phyloP scores from a whole-genome alignment of 2,888 invertebrate genomes.

The Bombylius major region DNA sequence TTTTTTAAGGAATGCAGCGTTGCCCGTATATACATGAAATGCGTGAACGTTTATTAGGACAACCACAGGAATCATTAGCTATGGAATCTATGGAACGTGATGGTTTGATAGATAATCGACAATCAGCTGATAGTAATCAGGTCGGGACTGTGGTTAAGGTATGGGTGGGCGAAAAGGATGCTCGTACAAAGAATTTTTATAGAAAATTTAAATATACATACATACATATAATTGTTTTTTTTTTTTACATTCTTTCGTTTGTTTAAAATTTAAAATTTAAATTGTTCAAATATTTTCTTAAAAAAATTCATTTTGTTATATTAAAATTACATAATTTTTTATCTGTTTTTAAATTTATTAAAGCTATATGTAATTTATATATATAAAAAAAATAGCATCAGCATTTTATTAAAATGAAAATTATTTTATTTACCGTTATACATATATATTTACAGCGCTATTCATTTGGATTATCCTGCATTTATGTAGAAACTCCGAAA shows the following conservation, averaged over 20 bases:
- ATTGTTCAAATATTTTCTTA: too few species aligned
- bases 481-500: background rate
- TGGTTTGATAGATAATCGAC: slow-evolving; percentile 36
- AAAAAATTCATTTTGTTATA: too few species aligned
- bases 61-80: slow-evolving; percentile 52
- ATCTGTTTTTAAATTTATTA: too few species aligned
- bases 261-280: too few species aligned
- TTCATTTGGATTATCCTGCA: background rate
- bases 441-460: background rate
- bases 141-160: slow-evolving; percentile 85
- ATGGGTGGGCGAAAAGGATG: slow-evolving; percentile 35
- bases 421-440: too few species aligned
- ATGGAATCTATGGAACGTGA: slow-evolving; percentile 47
- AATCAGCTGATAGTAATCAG: slow-evolving; percentile 49
- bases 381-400: too few species aligned
- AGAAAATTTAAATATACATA: background rate
- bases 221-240: too few species aligned
- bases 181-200: slow-evolving; percentile 31
- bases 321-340: too few species aligned
- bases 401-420: too few species aligned
- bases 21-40: slow-evolving; percentile 89
- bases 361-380: too few species aligned
- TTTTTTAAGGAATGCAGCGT: slow-evolving; percentile 39
- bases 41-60: slow-evolving; percentile 78
- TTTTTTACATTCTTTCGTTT: too few species aligned